Conservation (phyloP, 2,797 vertebrate genomes). For the Buphagus erythrorhynchus region DNA sequence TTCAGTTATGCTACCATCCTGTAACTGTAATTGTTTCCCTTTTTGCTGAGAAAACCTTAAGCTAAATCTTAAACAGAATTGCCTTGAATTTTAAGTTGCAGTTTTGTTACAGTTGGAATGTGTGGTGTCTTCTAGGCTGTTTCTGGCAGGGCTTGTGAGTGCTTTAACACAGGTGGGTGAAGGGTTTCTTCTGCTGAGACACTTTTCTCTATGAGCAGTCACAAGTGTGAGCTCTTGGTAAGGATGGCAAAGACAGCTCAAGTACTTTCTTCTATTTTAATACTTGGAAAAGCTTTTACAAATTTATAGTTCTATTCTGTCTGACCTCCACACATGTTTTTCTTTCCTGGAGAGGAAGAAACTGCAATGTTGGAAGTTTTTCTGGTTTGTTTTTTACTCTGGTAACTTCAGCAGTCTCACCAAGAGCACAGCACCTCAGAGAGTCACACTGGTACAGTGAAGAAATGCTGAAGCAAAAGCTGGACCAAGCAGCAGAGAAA, state of each 20-base stretch:
- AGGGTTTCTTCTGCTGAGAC: background rate
- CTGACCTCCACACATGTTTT: background rate
- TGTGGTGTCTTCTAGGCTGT: accelerated
- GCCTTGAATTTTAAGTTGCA: background rate
- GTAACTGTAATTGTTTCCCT: background rate
- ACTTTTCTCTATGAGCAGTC: accelerated
- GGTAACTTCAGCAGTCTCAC: background rate
- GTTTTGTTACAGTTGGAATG: background rate
- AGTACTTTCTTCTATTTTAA: background rate
- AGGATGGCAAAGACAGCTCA: background rate
- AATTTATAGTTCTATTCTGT: background rate
- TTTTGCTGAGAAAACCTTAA: background rate
- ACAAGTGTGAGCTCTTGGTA: background rate
- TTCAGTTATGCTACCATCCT: background rate
- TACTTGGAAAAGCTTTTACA: background rate
- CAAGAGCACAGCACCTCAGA: background rate
- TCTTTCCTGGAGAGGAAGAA: background rate
- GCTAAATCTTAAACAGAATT: background rate
- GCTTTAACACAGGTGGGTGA: background rate
- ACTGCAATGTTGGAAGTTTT: background rate
- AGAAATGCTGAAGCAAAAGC: background rate
- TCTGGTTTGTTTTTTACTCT: background rate
- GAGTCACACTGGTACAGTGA: accelerated
- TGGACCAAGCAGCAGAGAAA: background rate
- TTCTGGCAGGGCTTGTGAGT: background rate